These are phyloP conservation scores for Ischnura elegans DNA, from an alignment of 2,888 invertebrate genomes.

Conservation along the genomic window DNA sequence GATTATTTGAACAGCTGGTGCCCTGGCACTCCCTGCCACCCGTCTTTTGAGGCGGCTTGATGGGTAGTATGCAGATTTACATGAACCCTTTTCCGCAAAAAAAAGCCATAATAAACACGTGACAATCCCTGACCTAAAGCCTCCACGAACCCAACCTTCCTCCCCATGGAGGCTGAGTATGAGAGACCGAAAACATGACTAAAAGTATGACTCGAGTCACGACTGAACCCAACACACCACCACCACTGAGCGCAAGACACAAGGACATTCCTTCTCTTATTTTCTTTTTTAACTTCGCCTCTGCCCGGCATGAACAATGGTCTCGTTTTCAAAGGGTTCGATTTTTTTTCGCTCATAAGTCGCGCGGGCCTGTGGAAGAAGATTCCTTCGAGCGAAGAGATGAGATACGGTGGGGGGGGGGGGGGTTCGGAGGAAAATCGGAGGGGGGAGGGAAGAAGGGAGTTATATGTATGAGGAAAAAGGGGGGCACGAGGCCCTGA, in stretches of 20 bases:
- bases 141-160: neutral
- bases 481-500: neutral
- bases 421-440: neutral
- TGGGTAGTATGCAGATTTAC: no score
- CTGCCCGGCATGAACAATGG: slow-evolving; percentile 12
- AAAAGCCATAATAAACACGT: neutral
- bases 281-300: neutral
- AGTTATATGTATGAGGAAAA: no score
- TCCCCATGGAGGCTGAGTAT: neutral
- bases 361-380: slow-evolving; percentile 8
- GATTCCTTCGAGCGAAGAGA: neutral
- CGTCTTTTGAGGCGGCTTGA: no score
- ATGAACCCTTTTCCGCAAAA: neutral
- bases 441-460: no score
- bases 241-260: neutral
- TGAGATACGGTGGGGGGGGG: neutral
- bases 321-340: slow-evolving; percentile 38
- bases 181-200: neutral
- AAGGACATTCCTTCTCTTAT: neutral
- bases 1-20: no score
- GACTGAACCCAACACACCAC: neutral
- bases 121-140: neutral
- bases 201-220: slow-evolving; percentile 31
- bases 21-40: no score
- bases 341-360: slow-evolving; percentile 28